These are phyloP conservation scores for Parotocinclus haroldoi DNA, from an alignment of 2,797 vertebrate species.

Conservation along the genomic window DNA sequence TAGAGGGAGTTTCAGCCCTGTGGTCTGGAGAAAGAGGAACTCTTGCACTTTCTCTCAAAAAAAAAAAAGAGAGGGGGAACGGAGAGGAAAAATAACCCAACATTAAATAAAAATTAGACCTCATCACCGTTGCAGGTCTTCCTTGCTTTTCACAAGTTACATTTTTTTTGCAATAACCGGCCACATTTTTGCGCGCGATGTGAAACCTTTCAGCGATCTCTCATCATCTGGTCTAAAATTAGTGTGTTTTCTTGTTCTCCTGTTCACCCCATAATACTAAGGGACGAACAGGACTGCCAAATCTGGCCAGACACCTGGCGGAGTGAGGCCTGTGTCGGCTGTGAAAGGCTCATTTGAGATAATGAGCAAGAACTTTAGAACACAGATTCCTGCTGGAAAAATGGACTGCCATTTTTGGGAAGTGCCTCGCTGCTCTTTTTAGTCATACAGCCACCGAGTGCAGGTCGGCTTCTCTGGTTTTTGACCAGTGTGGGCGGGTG, in stretches of 20 bases:
- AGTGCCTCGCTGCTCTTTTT: constrained; percentile 17
- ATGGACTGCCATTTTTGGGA: constrained; percentile 31
- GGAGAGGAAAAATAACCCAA: constrained; percentile 29
- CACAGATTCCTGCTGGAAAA: constrained; percentile 47
- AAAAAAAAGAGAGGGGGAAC: background rate
- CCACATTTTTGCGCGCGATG: background rate
- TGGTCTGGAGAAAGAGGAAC: constrained; percentile 58
- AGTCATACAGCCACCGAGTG: background rate
- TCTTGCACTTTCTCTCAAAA: constrained; percentile 60
- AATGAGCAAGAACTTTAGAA: constrained; percentile 62
- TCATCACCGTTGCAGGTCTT: constrained; percentile 47
- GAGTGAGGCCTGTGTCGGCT: constrained; percentile 48
- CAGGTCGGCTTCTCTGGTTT: constrained; percentile 7
- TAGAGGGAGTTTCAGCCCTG: constrained; percentile 60
- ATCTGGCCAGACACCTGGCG: constrained; percentile 48
- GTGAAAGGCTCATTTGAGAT: constrained; percentile 51
- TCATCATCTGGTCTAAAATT: constrained; percentile 15
- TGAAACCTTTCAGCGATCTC: constrained; percentile 4
- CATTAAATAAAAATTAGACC: constrained; percentile 58
- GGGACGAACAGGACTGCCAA: constrained; percentile 17
- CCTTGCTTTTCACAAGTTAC: background rate
- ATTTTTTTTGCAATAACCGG: background rate
- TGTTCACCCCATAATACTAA: background rate
- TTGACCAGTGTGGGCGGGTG: constrained; percentile 64
- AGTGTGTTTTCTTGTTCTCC: constrained; percentile 4